Conservation (phyloP, 2,888 invertebrate genomes). For the Odontocerum albicorne region DNA sequence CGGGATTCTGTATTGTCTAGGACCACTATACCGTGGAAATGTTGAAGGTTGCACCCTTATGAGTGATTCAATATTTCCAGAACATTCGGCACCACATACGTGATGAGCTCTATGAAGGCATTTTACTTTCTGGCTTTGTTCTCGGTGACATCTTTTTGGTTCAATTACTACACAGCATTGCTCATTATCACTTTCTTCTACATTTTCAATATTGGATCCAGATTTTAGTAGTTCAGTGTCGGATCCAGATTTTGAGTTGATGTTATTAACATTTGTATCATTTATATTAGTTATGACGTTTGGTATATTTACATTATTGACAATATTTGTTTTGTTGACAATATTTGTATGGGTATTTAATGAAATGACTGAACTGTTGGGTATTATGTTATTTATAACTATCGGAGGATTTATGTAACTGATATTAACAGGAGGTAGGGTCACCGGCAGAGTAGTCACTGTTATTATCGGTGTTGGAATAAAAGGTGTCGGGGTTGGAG, state of each 20-base stretch:
- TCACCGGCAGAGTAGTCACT: not conserved
- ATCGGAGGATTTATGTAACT: too few relatives aligned
- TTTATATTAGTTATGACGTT: slow-evolving; percentile 46
- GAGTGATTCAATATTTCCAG: too few relatives aligned
- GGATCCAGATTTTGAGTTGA: slow-evolving; percentile 37
- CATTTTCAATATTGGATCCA: not conserved
- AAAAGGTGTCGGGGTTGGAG: not conserved
- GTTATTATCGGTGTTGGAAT: not conserved
- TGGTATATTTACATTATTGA: slow-evolving; percentile 46
- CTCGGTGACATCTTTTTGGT: slow-evolving; percentile 42
- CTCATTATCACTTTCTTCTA: not conserved
- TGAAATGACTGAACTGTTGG: too few relatives aligned
- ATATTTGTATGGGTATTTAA: slow-evolving; percentile 38
- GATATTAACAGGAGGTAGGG: too few relatives aligned
- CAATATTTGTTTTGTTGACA: slow-evolving; percentile 46
- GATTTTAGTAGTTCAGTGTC: not conserved
- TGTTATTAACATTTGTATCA: slow-evolving; percentile 45
- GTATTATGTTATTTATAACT: too few relatives aligned
- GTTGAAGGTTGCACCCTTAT: not conserved
- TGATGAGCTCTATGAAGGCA: slow-evolving; percentile 7
- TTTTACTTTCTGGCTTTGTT: not conserved
- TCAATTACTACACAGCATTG: slow-evolving; percentile 44
- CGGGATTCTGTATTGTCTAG: too few relatives aligned
- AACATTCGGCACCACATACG: slow-evolving; percentile 1
- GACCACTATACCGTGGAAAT: not conserved